Evolutionary conservation across 2,888 invertebrate species (phyloP).

Genomic region (Lottia scabra): DNA sequence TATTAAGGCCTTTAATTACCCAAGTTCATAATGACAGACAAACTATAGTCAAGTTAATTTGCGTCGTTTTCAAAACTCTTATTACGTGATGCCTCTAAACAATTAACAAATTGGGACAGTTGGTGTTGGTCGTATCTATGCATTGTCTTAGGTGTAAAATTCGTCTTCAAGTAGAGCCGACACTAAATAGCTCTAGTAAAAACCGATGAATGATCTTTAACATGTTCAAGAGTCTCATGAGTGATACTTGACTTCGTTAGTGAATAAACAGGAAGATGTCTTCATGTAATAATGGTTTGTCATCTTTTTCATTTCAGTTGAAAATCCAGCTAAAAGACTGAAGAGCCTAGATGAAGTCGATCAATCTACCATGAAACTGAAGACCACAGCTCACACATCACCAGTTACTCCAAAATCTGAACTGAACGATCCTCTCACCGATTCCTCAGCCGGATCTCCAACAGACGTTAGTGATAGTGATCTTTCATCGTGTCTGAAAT

Average conservation of each 20-base stretch:
- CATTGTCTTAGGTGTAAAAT: neutral
- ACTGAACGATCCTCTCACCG: constrained; percentile 12
- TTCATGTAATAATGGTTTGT: neutral
- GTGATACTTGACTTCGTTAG: no score
- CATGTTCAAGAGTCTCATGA: no score
- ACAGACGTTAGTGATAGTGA: constrained; percentile 27
- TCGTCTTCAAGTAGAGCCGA: neutral
- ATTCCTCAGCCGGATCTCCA: constrained; percentile 18
- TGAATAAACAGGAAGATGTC: no score
- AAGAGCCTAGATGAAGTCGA: constrained; percentile 20
- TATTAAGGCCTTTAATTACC: neutral
- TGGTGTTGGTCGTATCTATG: neutral
- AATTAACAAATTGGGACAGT: neutral
- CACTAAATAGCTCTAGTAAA: neutral
- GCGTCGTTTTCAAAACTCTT: neutral
- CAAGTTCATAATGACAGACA: neutral
- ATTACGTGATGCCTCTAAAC: neutral
- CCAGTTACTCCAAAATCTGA: constrained; percentile 20
- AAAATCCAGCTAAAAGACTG: constrained; percentile 15
- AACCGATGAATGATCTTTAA: no score
- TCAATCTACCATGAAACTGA: constrained; percentile 20
- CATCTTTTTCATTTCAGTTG: neutral
- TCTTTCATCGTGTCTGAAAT: constrained; percentile 30
- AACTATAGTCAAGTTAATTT: neutral
- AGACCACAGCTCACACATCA: constrained; percentile 14